phyloP scores from a whole-genome alignment of 2,888 invertebrate genomes.

The Mythimna ferrago region DNA sequence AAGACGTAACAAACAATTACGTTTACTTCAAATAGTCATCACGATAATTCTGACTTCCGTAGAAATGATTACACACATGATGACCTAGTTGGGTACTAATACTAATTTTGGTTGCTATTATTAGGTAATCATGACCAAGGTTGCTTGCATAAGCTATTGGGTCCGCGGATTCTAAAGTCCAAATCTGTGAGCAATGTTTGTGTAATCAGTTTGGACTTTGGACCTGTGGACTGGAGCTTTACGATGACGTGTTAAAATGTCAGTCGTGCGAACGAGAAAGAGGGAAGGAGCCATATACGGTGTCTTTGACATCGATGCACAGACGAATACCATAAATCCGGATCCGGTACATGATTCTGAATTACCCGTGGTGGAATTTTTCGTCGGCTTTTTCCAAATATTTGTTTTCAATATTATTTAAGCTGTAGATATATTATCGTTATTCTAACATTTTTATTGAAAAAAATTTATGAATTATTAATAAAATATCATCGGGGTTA shows the following conservation, averaged over 20 bases:
- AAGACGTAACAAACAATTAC: slow-evolving; percentile 15
- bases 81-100: slow-evolving; percentile 16
- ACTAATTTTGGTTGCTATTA: slow-evolving; percentile 13
- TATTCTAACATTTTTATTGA: too few species aligned
- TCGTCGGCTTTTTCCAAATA: not conserved
- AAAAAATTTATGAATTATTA: too few species aligned
- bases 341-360: too few species aligned
- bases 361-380: too few species aligned
- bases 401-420: too few species aligned
- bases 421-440: too few species aligned
- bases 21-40: slow-evolving; percentile 2
- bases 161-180: slow-evolving; percentile 18
- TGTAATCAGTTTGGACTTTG: slow-evolving; percentile 27
- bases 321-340: too few species aligned
- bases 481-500: too few species aligned
- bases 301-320: too few species aligned
- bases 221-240: not conserved
- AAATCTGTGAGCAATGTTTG: slow-evolving; percentile 13
- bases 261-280: too few species aligned
- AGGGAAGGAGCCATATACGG: too few species aligned
- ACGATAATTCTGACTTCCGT: slow-evolving; percentile 6
- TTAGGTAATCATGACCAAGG: slow-evolving; percentile 22
- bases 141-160: slow-evolving; percentile 27
- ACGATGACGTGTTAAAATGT: too few species aligned
- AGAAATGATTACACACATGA: slow-evolving; percentile 1